A percentile compares a stretch with the other conserved stretches of the same genome.
Evolutionary conservation across 2,797 vertebrate species (phyloP).

Genomic region (Argyrosomus regius): DNA sequence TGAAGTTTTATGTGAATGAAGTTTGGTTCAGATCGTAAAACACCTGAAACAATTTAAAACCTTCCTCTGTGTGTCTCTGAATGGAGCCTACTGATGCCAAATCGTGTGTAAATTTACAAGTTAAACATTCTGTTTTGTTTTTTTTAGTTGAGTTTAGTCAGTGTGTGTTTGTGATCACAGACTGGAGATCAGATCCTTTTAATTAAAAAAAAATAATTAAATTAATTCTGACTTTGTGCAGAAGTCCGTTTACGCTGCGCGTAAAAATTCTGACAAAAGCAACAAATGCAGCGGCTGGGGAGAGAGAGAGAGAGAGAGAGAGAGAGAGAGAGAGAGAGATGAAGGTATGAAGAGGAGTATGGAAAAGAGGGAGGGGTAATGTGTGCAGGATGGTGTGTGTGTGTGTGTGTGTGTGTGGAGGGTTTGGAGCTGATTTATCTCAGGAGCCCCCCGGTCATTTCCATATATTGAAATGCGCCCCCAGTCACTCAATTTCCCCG

Average conservation of each 20-base stretch:
- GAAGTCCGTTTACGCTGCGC: conserved; percentile 16
- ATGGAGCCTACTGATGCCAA: neutral
- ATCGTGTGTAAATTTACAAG: neutral
- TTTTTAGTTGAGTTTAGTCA: neutral
- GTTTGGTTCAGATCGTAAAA: neutral
- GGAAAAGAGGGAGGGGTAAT: neutral
- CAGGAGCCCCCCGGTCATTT: conserved; percentile 88
- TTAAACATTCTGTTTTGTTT: neutral
- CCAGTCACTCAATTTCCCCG: conserved; percentile 90
- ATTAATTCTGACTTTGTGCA: conserved; percentile 11
- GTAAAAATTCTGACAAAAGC: conserved; percentile 47
- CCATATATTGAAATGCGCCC: conserved; percentile 91
- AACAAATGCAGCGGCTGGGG: conserved; percentile 44
- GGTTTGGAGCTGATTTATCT: conserved; percentile 86
- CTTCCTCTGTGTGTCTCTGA: neutral
- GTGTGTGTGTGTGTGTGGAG: conserved; percentile 79
- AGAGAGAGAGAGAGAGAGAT: conserved; percentile 19
- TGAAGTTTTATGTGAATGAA: neutral
- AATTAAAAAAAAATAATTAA: neutral
- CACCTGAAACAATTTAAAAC: neutral
- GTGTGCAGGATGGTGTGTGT: neutral
- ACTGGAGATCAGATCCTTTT: conserved; percentile 8
- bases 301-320: conserved; percentile 39
- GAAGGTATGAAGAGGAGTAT: conserved; percentile 50
- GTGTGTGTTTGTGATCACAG: conserved; percentile 10